Evolutionary conservation across 2,797 vertebrate species (phyloP).

Genomic region (Brachyalestes nurse): DNA sequence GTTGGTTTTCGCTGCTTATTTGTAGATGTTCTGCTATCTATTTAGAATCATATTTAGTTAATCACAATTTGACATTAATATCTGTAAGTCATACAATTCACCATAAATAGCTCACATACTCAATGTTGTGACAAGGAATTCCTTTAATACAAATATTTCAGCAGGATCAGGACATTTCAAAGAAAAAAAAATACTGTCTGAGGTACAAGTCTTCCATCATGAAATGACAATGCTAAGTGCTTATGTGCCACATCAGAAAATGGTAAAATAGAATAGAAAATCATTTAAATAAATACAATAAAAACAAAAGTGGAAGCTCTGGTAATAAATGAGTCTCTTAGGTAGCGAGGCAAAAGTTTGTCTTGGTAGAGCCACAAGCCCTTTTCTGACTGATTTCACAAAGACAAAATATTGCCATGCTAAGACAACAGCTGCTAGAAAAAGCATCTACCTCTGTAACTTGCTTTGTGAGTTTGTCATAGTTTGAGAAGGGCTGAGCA

Average conservation of each 20-base stretch:
- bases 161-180: slow-evolving; percentile 46
- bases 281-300: slow-evolving; percentile 41
- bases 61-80: neutral
- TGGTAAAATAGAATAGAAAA: slow-evolving; percentile 28
- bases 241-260: slow-evolving; percentile 47
- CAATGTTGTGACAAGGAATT: slow-evolving; percentile 34
- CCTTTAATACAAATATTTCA: slow-evolving; percentile 56
- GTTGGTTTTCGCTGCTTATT: too few species aligned
- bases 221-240: slow-evolving; percentile 50
- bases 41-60: neutral
- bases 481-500: slow-evolving; percentile 22
- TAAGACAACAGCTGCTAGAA: slow-evolving; percentile 18
- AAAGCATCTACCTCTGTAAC: neutral
- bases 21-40: neutral
- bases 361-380: slow-evolving; percentile 32
- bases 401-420: slow-evolving; percentile 41
- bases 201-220: slow-evolving; percentile 49
- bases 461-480: slow-evolving; percentile 19
- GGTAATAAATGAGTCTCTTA: slow-evolving; percentile 24
- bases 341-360: slow-evolving; percentile 25
- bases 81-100: neutral
- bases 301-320: slow-evolving; percentile 35
- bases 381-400: slow-evolving; percentile 15
- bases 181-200: slow-evolving; percentile 47
- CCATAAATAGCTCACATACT: neutral